These are phyloP conservation scores for Drosophila parvula DNA, from an alignment of 1,140 invertebrate genomes.

Conservation along the genomic window DNA sequence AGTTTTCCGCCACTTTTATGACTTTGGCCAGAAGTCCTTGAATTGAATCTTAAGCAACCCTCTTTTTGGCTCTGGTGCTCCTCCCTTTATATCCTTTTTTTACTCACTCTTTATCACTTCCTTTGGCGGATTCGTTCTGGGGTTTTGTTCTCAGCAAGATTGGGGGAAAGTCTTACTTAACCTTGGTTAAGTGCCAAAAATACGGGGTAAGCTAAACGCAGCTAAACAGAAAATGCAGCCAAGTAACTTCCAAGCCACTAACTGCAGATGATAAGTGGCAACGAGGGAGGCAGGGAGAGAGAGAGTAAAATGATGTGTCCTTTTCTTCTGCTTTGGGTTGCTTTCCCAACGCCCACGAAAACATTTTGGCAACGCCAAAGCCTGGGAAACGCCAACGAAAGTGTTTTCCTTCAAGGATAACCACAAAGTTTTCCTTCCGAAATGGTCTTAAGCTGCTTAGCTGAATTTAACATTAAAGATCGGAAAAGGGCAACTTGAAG, in stretches of 20 bases:
- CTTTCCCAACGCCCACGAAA: constrained; percentile 33
- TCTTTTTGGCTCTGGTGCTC: neutral
- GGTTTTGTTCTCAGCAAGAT: constrained; percentile 11
- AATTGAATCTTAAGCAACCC: constrained; percentile 26
- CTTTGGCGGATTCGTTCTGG: constrained; percentile 25
- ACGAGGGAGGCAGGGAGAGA: neutral
- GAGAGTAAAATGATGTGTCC: constrained; percentile 23
- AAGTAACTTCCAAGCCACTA: constrained; percentile 61
- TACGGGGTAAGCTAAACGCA: constrained; percentile 50
- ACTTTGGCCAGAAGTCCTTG: constrained; percentile 30
- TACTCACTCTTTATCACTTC: constrained; percentile 27
- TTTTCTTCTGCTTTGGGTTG: constrained; percentile 18
- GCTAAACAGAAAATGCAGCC: constrained; percentile 46
- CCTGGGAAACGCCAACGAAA: constrained; percentile 54
- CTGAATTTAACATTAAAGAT: constrained; percentile 48
- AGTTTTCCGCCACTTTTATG: constrained; percentile 19
- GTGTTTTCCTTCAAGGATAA: constrained; percentile 60
- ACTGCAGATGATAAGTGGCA: constrained; percentile 48
- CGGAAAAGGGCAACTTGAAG: constrained; percentile 17
- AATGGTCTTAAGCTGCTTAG: constrained; percentile 49
- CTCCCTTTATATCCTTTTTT: constrained; percentile 9
- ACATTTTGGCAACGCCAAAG: constrained; percentile 26
- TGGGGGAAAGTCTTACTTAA: constrained; percentile 54
- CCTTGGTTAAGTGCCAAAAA: constrained; percentile 72
- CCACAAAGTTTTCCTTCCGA: constrained; percentile 30